phyloP scores from a whole-genome alignment of 2,113 vertebrate genomes.

The Gnathonemus longibarbis region DNA sequence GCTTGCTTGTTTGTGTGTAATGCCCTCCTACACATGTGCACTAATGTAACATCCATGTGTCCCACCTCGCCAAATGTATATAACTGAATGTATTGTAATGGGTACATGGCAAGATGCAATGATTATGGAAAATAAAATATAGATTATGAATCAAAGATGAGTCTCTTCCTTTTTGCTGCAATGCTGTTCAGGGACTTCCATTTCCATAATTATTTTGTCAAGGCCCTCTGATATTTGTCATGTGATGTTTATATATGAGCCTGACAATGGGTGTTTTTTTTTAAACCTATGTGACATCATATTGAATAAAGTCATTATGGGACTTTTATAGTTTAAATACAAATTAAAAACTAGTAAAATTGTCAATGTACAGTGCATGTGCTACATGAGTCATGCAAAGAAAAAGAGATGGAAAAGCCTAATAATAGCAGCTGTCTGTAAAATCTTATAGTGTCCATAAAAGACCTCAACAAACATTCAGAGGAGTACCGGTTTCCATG shows the following conservation, averaged over 20 bases:
- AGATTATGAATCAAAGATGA: neutral
- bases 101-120: slow-evolving; percentile 53
- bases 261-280: neutral
- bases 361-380: neutral
- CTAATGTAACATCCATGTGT: slow-evolving; percentile 60
- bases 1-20: neutral
- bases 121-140: slow-evolving; percentile 31
- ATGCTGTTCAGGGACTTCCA: neutral
- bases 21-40: slow-evolving; percentile 51
- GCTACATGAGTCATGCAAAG: neutral
- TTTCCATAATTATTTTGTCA: neutral
- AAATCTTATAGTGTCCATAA: neutral
- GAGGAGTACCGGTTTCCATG: slow-evolving; percentile 45
- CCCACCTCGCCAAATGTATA: slow-evolving; percentile 66
- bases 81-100: slow-evolving; percentile 69
- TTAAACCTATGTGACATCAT: neutral
- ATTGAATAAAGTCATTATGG: neutral
- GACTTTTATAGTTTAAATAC: neutral
- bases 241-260: neutral
- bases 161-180: neutral
- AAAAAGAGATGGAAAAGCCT: neutral
- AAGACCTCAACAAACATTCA: neutral
- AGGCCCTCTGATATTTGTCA: neutral
- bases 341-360: neutral
- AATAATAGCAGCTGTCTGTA: neutral